A percentile compares a stretch with the other conserved stretches of the same genome.
Conservation (phyloP, 2,113 vertebrate species). For the Thryonomys swinderianus region DNA sequence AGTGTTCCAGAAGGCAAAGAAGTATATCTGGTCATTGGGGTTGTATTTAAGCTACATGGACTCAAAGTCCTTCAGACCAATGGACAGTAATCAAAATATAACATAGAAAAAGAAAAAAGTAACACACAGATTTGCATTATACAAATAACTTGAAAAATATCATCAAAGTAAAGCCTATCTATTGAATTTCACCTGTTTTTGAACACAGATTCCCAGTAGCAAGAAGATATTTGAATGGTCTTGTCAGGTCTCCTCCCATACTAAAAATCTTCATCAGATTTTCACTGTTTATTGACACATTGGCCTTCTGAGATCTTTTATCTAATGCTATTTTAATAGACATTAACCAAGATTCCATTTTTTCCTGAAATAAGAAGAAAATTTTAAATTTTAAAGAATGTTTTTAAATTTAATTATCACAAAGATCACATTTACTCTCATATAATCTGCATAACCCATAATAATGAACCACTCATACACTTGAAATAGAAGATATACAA, state of each 20-base stretch:
- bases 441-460: not conserved
- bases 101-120: conserved; percentile 3
- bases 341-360: conserved; percentile 91
- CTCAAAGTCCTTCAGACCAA: not conserved
- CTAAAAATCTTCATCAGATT: conserved; percentile 90
- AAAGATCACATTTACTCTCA: not conserved
- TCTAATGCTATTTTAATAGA: conserved; percentile 91
- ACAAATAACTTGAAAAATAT: not conserved
- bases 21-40: not conserved
- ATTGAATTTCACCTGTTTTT: conserved; percentile 90
- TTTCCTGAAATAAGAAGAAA: conserved; percentile 89
- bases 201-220: conserved; percentile 96
- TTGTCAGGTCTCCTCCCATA: conserved; percentile 90
- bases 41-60: not conserved
- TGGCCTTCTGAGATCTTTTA: conserved; percentile 87
- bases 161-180: not conserved
- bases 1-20: not conserved
- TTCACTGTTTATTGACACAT: conserved; percentile 83
- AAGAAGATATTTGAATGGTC: conserved; percentile 94
- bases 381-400: not conserved
- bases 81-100: not conserved
- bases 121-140: not conserved
- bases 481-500: not conserved
- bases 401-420: not conserved
- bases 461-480: not conserved